Evolutionary conservation across 2,888 invertebrate species (phyloP), one percentile per base, ranked within the genome.

Genomic region (Perithous albicinctus): DNA sequence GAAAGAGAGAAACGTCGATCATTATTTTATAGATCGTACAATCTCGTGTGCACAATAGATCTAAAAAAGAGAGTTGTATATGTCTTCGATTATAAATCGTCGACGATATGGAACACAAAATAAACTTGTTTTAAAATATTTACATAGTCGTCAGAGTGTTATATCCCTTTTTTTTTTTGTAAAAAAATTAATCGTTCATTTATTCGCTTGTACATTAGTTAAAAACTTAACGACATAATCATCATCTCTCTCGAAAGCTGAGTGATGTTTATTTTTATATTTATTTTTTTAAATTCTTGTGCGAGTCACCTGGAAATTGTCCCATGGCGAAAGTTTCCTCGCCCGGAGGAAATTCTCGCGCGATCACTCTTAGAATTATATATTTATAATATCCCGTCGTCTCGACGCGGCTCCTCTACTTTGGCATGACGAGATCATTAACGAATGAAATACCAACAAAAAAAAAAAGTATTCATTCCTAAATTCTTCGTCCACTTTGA

Each of bases 181-280:
- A 88, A 89, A 88, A 90, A 91, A 91, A 91, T 90, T 89, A 91
- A 90, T 85, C 82, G 84, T 88, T 90, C 86, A 88, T 90, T 91
- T 88, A 90, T 90, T 90, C 85, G 85, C 87, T 88, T 83, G 85
- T 89, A 90, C 88, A 90, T 87, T 82, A 78, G 87, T 88, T 90
- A 88, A 89, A 89, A 90, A 90, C 88, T 88, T 88, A 86, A 88
- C 87, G 87, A 89, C 86, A 85, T 84, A 85, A 84, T 78, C 69
- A 43, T 75, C 72, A 29, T 78, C 66, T 70, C 76, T 61, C 35
- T 56, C 67, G 46, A 48, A 74, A 54, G 64, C 56, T 72, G 76
- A 74, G 54, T 63, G 15, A 59, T 56, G 29, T 38, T 67, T 72
- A 10, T n/a, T 10, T 15, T 15, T 2, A 29, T 23, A n/a, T 18